Percentiles rank a stretch among this genome's conserved stretches.
Evolutionary conservation across 2,113 vertebrate genomes (phyloP).

Genomic region (Pelecanoides urinatrix): DNA sequence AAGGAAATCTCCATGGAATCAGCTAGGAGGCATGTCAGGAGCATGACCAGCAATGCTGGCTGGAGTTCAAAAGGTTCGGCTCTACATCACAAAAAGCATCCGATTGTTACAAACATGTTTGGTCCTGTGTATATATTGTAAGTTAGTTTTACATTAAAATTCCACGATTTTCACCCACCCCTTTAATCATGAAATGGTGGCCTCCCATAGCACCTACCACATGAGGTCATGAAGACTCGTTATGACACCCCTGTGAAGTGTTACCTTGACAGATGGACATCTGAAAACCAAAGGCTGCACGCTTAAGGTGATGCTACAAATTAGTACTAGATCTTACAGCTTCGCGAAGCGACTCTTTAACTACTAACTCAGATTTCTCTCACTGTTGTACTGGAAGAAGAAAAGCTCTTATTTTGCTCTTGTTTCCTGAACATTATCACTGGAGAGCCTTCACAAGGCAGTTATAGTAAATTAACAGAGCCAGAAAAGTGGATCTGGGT

Average conservation of each 20-base stretch:
- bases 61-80: background rate
- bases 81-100: background rate
- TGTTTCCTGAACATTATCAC: background rate
- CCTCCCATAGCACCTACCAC: background rate
- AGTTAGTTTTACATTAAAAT: background rate
- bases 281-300: background rate
- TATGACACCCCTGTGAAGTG: background rate
- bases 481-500: background rate
- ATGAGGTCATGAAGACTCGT: background rate
- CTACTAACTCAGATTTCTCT: background rate
- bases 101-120: background rate
- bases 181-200: background rate
- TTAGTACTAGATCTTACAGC: background rate
- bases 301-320: background rate
- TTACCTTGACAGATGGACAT: background rate
- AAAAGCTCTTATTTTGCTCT: background rate
- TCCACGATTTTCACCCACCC: background rate
- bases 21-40: constrained; percentile 14
- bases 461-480: background rate
- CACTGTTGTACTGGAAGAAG: background rate
- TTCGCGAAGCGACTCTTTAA: background rate
- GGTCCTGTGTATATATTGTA: background rate
- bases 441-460: background rate
- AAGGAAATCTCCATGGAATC: constrained; percentile 55
- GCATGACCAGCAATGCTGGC: constrained; percentile 30